These are phyloP conservation scores for Apis laboriosa DNA, from an alignment of 1,140 invertebrate species.

Conservation along the genomic window DNA sequence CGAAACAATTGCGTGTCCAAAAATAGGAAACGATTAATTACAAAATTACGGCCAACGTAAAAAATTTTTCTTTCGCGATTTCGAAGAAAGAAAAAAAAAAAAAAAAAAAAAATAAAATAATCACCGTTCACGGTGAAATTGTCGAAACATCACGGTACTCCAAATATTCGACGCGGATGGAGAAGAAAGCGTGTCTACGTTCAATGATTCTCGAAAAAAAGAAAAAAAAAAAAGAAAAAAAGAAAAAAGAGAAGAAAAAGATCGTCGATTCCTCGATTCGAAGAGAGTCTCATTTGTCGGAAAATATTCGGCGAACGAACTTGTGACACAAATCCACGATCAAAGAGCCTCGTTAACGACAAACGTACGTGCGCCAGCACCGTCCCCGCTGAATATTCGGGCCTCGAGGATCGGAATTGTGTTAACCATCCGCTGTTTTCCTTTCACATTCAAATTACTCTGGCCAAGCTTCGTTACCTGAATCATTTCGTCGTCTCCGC, in stretches of 20 bases:
- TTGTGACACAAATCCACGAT: slow-evolving; percentile 35
- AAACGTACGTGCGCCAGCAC: background rate
- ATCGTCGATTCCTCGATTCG: background rate
- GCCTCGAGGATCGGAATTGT: slow-evolving; percentile 27
- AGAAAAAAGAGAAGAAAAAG: background rate
- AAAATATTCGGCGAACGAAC: slow-evolving; percentile 7
- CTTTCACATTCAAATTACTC: slow-evolving; percentile 51
- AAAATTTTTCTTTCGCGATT: no score
- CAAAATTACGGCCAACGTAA: no score
- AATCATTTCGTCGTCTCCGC: slow-evolving; percentile 13
- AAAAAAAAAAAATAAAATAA: background rate
- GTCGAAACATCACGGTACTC: background rate
- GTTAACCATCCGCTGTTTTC: slow-evolving; percentile 35
- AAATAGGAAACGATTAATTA: background rate
- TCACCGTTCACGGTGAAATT: background rate
- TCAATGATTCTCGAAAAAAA: background rate
- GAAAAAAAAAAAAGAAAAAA: background rate
- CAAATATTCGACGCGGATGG: background rate
- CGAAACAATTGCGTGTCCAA: no score
- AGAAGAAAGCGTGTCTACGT: slow-evolving; percentile 25
- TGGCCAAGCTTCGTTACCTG: slow-evolving; percentile 44
- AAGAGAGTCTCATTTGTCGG: background rate
- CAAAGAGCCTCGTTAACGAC: slow-evolving; percentile 45
- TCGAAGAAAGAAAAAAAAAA: no score
- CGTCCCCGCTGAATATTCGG: slow-evolving; percentile 50